phyloP scores from a whole-genome alignment of 2,888 invertebrate genomes.

The Drosophila formosana region DNA sequence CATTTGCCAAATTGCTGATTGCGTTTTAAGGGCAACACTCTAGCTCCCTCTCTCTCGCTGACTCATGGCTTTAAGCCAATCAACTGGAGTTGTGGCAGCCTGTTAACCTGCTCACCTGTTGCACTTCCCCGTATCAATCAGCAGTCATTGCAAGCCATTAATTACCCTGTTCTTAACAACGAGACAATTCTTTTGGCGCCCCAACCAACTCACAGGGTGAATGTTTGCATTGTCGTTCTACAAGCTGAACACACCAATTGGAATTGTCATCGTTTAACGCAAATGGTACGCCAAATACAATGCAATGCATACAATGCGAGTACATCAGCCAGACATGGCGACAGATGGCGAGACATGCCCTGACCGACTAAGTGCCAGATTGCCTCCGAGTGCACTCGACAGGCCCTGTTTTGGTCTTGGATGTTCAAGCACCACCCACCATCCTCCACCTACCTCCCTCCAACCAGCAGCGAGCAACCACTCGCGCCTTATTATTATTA shows the following conservation, averaged over 20 bases:
- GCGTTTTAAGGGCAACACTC: slow-evolving; percentile 63
- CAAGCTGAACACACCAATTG: slow-evolving; percentile 55
- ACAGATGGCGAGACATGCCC: slow-evolving; percentile 18
- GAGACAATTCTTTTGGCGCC: slow-evolving; percentile 30
- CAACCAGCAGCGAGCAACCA: slow-evolving; percentile 19
- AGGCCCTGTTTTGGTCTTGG: slow-evolving; percentile 26
- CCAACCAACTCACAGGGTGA: not conserved
- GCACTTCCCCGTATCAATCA: slow-evolving; percentile 57
- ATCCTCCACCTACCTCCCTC: not conserved
- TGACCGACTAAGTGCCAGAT: slow-evolving; percentile 30
- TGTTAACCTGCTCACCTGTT: slow-evolving; percentile 56
- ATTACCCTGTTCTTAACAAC: slow-evolving; percentile 56
- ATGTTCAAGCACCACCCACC: slow-evolving; percentile 21
- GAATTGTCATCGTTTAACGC: slow-evolving; percentile 66
- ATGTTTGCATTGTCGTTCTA: slow-evolving; percentile 51
- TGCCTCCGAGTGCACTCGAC: slow-evolving; percentile 32
- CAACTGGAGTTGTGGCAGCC: slow-evolving; percentile 28
- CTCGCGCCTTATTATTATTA: slow-evolving; percentile 43
- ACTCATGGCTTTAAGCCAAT: slow-evolving; percentile 51
- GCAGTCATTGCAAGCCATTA: slow-evolving; percentile 54
- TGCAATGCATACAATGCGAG: slow-evolving; percentile 55
- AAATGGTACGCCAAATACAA: slow-evolving; percentile 57
- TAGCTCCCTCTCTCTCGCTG: not conserved
- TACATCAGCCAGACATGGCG: slow-evolving; percentile 12
- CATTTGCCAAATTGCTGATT: slow-evolving; percentile 73